phyloP scores from a whole-genome alignment of 1,140 invertebrate species.

The Protaetia brevitarsis region DNA sequence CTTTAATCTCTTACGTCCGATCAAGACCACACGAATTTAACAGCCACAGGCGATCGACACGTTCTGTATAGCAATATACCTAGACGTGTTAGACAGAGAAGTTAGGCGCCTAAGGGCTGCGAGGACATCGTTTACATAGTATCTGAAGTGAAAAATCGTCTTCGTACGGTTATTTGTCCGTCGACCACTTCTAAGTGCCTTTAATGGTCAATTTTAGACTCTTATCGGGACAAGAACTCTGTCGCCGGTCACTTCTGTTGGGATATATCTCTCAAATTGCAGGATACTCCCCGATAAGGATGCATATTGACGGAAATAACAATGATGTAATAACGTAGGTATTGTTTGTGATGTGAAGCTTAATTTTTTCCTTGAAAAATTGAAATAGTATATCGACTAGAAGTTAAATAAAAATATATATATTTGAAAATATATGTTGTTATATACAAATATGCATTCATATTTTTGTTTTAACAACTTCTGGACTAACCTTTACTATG shows the following conservation, averaged over 20 bases:
- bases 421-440: no score
- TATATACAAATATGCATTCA: no score
- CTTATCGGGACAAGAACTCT: slow-evolving; percentile 11
- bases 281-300: no score
- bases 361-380: no score
- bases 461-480: no score
- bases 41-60: neutral
- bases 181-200: slow-evolving; percentile 15
- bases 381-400: no score
- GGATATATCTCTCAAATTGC: neutral
- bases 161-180: slow-evolving; percentile 13
- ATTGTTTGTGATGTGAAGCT: no score
- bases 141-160: slow-evolving; percentile 11
- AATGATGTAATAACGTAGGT: no score
- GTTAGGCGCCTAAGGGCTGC: neutral
- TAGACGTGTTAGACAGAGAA: neutral
- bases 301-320: no score
- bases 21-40: slow-evolving; percentile 11
- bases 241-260: slow-evolving; percentile 13
- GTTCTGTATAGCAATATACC: neutral
- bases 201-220: slow-evolving; percentile 17
- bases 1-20: slow-evolving; percentile 4
- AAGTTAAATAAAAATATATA: no score
- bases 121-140: neutral
- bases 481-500: no score